Evolutionary conservation across 1,140 invertebrate species (phyloP).

Genomic region (Schlechtendalia chinensis): DNA sequence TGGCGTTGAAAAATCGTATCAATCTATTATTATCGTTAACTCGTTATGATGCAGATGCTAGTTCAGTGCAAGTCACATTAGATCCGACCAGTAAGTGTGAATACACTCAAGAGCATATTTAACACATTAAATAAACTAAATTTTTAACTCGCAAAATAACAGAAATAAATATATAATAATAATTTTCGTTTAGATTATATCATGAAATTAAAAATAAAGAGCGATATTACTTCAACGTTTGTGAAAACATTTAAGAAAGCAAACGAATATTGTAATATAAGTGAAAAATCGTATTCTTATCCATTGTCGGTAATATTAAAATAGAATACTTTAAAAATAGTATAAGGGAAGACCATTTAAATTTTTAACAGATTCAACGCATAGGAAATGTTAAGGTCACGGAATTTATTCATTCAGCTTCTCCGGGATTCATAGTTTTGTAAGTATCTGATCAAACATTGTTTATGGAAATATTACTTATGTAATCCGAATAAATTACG

Average conservation of each 20-base stretch:
- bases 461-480: too few species aligned
- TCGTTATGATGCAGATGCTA: not conserved
- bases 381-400: constrained; percentile 21
- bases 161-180: not conserved
- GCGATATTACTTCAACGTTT: not conserved
- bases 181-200: constrained; percentile 42
- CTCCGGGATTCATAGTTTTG: constrained; percentile 36
- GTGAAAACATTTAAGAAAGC: constrained; percentile 30
- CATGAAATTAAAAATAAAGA: constrained; percentile 32
- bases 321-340: too few species aligned
- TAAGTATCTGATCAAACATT: constrained; percentile 2
- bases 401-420: constrained; percentile 38
- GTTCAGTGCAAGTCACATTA: constrained; percentile 6
- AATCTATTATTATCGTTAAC: not conserved
- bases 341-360: too few species aligned
- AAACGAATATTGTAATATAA: constrained; percentile 2
- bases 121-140: not conserved
- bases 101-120: too few species aligned
- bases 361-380: constrained; percentile 14
- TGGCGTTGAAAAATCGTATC: constrained; percentile 16
- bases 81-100: not conserved
- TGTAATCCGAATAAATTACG: too few species aligned
- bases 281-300: constrained; percentile 4
- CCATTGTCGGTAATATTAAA: not conserved
- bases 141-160: not conserved